phyloP scores from a whole-genome alignment of 2,797 vertebrate genomes.

The Balearica regulorum region DNA sequence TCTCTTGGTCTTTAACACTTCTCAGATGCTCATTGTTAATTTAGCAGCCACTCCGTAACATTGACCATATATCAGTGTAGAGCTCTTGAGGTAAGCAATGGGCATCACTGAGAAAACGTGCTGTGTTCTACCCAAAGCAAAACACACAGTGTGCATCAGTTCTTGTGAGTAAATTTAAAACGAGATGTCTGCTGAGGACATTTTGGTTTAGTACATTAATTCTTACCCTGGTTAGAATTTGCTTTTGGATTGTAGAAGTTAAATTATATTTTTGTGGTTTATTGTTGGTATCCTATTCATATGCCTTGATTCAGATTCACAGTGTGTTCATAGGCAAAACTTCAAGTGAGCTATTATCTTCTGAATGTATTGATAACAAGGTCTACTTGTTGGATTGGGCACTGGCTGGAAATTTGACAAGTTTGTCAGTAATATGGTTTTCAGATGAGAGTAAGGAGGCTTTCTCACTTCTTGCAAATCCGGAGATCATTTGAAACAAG shows the following conservation, averaged over 20 bases:
- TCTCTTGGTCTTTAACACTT: background rate
- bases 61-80: background rate
- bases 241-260: background rate
- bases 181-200: background rate
- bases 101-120: background rate
- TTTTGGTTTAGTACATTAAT: background rate
- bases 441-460: background rate
- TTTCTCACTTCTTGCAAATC: background rate
- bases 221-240: background rate
- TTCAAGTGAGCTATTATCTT: background rate
- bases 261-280: background rate
- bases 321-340: background rate
- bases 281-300: background rate
- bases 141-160: background rate
- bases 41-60: background rate
- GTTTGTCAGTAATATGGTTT: background rate
- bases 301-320: background rate
- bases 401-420: background rate
- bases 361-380: background rate
- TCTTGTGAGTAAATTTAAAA: background rate
- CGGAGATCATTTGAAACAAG: background rate
- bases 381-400: background rate
- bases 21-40: background rate
- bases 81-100: background rate
- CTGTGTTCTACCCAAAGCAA: background rate